These are phyloP conservation scores for Chaetophractus vellerosus DNA, from an alignment of 2,797 vertebrate genomes.

Conservation along the genomic window DNA sequence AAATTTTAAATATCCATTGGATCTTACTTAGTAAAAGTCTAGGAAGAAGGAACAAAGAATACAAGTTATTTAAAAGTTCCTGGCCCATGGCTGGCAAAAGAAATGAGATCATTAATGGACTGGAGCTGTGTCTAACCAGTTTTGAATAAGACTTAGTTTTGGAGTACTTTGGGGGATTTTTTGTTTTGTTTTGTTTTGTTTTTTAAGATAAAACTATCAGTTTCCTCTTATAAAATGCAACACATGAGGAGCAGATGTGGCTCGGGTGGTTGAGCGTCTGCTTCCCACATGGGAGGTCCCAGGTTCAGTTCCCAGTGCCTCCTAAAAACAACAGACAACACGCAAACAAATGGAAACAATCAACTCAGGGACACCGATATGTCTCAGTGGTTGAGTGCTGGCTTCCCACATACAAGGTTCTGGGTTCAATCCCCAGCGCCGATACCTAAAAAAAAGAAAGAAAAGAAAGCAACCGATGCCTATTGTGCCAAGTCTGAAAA, in stretches of 20 bases:
- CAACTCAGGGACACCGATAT: too few species aligned
- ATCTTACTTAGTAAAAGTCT: conserved; percentile 71
- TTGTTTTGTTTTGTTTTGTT: background rate
- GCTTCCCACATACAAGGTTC: too few species aligned
- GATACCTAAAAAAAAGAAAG: too few species aligned
- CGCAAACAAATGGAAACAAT: too few species aligned
- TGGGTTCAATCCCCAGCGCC: too few species aligned
- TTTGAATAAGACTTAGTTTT: background rate
- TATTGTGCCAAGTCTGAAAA: conserved; percentile 16
- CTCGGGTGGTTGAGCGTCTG: too few species aligned
- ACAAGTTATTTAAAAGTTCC: conserved; percentile 66
- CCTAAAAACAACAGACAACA: too few species aligned
- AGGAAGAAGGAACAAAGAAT: conserved; percentile 59
- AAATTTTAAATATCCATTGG: conserved; percentile 29
- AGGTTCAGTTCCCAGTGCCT: too few species aligned
- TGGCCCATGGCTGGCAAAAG: background rate
- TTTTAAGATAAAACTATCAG: conserved; percentile 20
- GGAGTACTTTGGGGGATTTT: too few species aligned
- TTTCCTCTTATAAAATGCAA: conserved; percentile 50
- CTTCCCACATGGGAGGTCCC: too few species aligned
- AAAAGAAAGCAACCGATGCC: background rate
- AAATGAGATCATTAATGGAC: conserved; percentile 40
- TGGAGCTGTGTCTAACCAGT: conserved; percentile 50
- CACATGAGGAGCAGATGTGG: background rate
- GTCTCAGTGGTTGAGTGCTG: too few species aligned